These are phyloP conservation scores for Babyrousa celebensis DNA, from an alignment of 2,797 vertebrate genomes.

Conservation along the genomic window DNA sequence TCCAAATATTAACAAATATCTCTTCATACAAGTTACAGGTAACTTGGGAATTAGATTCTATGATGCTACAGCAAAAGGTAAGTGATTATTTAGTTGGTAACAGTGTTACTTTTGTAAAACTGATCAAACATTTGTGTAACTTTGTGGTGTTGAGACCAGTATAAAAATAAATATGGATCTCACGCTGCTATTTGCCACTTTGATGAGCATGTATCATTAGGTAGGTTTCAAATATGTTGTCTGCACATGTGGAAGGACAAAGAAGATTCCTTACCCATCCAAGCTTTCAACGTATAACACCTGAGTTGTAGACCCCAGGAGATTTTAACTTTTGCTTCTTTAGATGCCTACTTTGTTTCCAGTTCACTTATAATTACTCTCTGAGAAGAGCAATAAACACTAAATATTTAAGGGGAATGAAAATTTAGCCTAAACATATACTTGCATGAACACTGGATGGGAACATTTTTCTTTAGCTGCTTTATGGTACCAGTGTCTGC, in stretches of 20 bases:
- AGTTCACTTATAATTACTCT: conserved; percentile 49
- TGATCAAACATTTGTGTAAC: background rate
- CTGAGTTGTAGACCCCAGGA: background rate
- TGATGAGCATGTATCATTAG: background rate
- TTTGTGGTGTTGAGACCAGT: background rate
- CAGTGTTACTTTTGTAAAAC: conserved; percentile 37
- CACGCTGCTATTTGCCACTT: background rate
- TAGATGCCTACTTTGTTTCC: conserved; percentile 30
- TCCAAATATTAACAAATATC: background rate
- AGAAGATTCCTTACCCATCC: background rate
- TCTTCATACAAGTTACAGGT: background rate
- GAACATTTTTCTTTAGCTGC: conserved; percentile 64
- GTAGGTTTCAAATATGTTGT: conserved; percentile 26
- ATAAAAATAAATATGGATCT: background rate
- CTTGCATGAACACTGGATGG: conserved; percentile 10
- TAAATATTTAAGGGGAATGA: conserved; percentile 28
- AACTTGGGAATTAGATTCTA: background rate
- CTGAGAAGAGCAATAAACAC: conserved; percentile 55
- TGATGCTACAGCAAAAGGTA: conserved; percentile 30
- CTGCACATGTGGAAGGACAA: background rate
- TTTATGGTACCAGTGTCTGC: conserved; percentile 46
- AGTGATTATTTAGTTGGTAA: background rate
- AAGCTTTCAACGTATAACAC: conserved; percentile 35
- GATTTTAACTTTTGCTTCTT: conserved; percentile 16
- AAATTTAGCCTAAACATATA: conserved; percentile 1